Base-by-base conservation (phyloP, 1,140 invertebrate species). In the Drosophila dunni region DNA sequence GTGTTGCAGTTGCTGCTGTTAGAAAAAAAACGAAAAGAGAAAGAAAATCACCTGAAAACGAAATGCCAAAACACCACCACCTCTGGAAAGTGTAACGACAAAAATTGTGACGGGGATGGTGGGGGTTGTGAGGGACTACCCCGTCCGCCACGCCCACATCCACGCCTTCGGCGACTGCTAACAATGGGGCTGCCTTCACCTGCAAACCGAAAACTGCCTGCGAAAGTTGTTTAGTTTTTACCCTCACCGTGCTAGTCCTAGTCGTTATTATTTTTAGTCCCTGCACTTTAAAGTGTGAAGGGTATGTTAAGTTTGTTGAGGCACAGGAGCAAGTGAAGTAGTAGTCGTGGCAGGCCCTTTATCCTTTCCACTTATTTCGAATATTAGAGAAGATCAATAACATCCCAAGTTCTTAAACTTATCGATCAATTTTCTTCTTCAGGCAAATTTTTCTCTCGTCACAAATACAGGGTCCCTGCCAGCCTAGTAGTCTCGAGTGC, bases 51-150 rank as follows among this genome's bases (percentile, higher is more conserved):
- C 24, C 24, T 29, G 34, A 63, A 66, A 64, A 57, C 34, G 54
- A 42, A n/a, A 60, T 11, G 44, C 8, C 13, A 11, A 29, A 29
- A 29, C 24, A 10, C 34, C 24, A 10, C 34, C 36, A 46, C 76
- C 76, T 58, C 83, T 88, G 77, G 81, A 86, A 88, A 86, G 79
- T 86, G 83, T 83, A 86, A 86, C 83, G 83, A 86, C 83, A 89
- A 89, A 86, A 86, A 89, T 86, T 38, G 83, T 88, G 79, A 76
- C 76, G 79, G 69, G 73, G 62, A 45, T 51, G 34, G 24, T 29
- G 24, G 24, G 24, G 24, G 1, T 20, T 20, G 24, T 24, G 24
- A 6, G 24, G 24, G 24, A 29, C 17, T 29, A 29, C 24, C 24
- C 24, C 24, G 24, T 29, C 20, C 44, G 17, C 6, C 20, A 33